Evolutionary conservation across 1,140 invertebrate genomes (phyloP), one percentile per base, ranked within the genome.

Genomic region (Zaprionus tsacasi): DNA sequence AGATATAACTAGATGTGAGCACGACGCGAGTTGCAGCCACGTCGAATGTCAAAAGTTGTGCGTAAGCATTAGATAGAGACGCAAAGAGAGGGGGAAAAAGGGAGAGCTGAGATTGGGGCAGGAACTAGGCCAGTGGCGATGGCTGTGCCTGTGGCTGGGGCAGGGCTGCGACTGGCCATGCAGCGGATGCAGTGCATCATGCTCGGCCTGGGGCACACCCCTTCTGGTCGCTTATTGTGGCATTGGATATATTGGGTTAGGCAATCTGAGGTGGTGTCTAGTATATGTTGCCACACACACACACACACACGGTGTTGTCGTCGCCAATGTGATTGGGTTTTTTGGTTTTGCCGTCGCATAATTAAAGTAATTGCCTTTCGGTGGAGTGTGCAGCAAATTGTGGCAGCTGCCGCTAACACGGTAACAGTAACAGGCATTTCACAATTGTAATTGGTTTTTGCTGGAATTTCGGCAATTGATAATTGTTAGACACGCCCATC

Each of bases 341-440:
- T 66, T 71, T 54, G 59, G 58, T 52, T 70, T 71, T 63, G 58
- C 67, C 57, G 72, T 72, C 69, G 70, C 74, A 76, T 76, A 76
- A 76, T 76, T 76, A 72, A 76, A 76, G 70, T 72, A 76, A 76
- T 76, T 76, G 74, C 70, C 69, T 65, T 59, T 50, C 45, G 72
- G 64, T 57, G 52, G 25, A 50, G 66, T 59, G 33, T 70, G 58
- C 59, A 70, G 38, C 40, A 69, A 59, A 40, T 71, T 66, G 73
- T 76, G 60, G 73, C 73, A 66, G 59, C 50, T 63, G 68, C 57
- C 25, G 56, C 45, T 45, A 69, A 48, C 54, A 48, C 54, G 40
- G 40, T 45, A 35, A 21, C 56, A 59, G 48, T 56, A 40, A 56
- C 56, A 30, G 15, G 69, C 69, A 72, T 71, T 76, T 72, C 68